Percentiles rank a stretch among this genome's conserved stretches.
Conservation (phyloP, 2,888 invertebrate species). For the Shargacucullia verbasci region DNA sequence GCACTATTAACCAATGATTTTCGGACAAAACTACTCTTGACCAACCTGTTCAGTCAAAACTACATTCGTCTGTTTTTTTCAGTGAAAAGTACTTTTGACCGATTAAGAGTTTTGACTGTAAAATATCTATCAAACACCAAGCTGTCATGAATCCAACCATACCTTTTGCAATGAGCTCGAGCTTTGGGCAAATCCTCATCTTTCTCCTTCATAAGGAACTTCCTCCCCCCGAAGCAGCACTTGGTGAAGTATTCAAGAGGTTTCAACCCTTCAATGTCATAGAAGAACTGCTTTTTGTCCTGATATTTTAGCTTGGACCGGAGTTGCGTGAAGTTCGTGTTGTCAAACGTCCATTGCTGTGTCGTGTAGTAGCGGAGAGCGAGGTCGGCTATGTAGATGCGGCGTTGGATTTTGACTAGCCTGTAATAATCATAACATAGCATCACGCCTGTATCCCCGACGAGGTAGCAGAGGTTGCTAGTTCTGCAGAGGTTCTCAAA, state of each 20-base stretch:
- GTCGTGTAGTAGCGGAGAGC: conserved; percentile 93
- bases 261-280: conserved; percentile 87
- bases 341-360: conserved; percentile 94
- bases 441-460: too few relatives aligned
- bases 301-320: conserved; percentile 81
- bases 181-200: conserved; percentile 88
- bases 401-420: conserved; percentile 93
- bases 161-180: conserved; percentile 86
- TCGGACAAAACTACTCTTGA: too few relatives aligned
- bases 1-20: too few relatives aligned
- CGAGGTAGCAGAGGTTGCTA: too few relatives aligned
- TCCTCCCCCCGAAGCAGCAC: conserved; percentile 90
- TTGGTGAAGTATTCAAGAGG: conserved; percentile 83
- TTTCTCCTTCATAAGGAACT: conserved; percentile 91
- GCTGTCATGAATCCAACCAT: conserved; percentile 22
- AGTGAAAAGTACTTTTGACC: too few relatives aligned
- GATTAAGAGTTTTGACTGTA: too few relatives aligned
- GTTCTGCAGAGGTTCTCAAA: too few relatives aligned
- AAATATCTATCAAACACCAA: too few relatives aligned
- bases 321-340: conserved; percentile 89
- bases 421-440: too few relatives aligned
- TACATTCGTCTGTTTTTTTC: too few relatives aligned
- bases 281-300: conserved; percentile 89
- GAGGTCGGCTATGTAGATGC: conserved; percentile 92
- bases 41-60: too few relatives aligned